A percentile compares a stretch with the other conserved stretches of the same genome.
These are phyloP conservation scores for Dicrurus megarhynchus DNA, from an alignment of 2,113 vertebrate species.

Conservation along the genomic window DNA sequence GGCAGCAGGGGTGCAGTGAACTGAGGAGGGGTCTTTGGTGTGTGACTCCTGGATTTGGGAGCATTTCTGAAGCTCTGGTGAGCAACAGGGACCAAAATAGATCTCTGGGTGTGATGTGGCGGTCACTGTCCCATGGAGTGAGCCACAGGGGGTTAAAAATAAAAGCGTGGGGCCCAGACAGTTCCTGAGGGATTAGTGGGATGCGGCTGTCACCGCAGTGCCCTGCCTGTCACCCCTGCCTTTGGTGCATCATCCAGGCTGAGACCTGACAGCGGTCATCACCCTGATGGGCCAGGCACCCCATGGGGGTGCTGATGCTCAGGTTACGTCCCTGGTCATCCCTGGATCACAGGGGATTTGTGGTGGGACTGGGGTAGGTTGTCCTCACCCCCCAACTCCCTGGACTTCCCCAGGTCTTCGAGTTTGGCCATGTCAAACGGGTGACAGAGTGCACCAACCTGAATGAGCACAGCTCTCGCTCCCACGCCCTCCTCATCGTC, in stretches of 20 bases:
- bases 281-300: not conserved
- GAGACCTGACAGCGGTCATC: not conserved
- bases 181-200: not conserved
- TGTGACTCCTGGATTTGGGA: fast-evolving
- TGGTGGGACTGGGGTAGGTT: not conserved
- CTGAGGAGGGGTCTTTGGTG: not conserved
- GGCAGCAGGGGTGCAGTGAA: not conserved
- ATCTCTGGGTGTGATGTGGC: not conserved
- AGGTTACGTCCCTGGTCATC: not conserved
- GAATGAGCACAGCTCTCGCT: constrained; percentile 94
- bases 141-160: not conserved
- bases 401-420: constrained; percentile 79
- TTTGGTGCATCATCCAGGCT: not conserved
- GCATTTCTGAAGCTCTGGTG: not conserved
- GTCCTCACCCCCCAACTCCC: not conserved
- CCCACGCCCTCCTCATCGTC: constrained; percentile 91
- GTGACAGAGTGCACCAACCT: constrained; percentile 92
- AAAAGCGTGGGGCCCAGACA: not conserved
- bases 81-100: not conserved
- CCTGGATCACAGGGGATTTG: not conserved
- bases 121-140: not conserved
- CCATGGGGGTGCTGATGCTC: fast-evolving
- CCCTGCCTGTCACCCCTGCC: not conserved
- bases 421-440: constrained; percentile 86
- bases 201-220: not conserved